Percentiles rank a stretch among this genome's conserved stretches.
Conservation (phyloP, 2,797 vertebrate genomes). For the Rhabdomys pumilio region DNA sequence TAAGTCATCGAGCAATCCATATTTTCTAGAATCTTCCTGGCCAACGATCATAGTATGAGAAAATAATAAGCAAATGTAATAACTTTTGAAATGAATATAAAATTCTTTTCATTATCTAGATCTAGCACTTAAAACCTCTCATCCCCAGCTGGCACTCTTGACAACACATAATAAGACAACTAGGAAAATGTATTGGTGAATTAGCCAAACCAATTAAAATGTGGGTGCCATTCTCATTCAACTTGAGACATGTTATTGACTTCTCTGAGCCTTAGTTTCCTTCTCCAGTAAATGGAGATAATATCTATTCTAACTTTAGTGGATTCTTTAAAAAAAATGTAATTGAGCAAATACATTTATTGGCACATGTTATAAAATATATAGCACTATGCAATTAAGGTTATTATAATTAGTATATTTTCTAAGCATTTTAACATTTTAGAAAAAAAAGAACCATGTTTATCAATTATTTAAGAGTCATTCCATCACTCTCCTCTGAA, state of each 20-base stretch:
- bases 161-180: constrained; percentile 18
- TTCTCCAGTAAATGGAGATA: constrained; percentile 59
- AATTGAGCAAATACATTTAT: constrained; percentile 66
- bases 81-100: constrained; percentile 58
- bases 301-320: constrained; percentile 48
- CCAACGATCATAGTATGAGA: constrained; percentile 33
- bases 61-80: constrained; percentile 44
- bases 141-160: constrained; percentile 50
- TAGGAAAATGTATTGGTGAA: constrained; percentile 48
- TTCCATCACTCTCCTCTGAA: constrained; percentile 61
- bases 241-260: constrained; percentile 58
- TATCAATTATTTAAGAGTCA: constrained; percentile 76
- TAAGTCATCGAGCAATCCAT: constrained; percentile 45
- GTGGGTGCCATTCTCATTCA: constrained; percentile 31
- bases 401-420: constrained; percentile 51
- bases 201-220: constrained; percentile 66
- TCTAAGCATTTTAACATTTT: constrained; percentile 67
- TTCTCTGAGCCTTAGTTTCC: constrained; percentile 62
- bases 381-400: constrained; percentile 28
- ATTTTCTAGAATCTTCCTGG: constrained; percentile 47
- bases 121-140: constrained; percentile 47
- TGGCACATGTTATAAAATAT: constrained; percentile 56
- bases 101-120: constrained; percentile 69
- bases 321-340: constrained; percentile 54
- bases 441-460: constrained; percentile 51